A percentile compares a stretch with the other conserved stretches of the same genome.
Conservation (phyloP, 2,888 invertebrate species). For the Epinotia bilunana region DNA sequence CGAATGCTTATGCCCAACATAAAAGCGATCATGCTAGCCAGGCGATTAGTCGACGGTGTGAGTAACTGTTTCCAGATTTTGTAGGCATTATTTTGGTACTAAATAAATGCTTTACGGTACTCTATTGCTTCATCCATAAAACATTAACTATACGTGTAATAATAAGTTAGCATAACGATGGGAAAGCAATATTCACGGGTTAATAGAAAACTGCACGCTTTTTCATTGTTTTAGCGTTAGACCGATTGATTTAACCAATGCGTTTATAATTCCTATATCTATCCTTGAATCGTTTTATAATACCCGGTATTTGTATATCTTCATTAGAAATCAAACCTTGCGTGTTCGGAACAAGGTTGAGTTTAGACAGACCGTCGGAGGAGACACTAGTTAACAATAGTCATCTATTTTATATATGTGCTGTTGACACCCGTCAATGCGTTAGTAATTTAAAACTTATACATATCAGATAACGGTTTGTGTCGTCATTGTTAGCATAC, state of each 20-base stretch:
- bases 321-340: background rate
- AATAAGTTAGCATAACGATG: background rate
- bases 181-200: conserved; percentile 20
- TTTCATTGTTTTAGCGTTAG: conserved; percentile 14
- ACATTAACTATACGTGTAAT: background rate
- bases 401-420: conserved; percentile 50
- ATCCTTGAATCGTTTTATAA: conserved; percentile 11
- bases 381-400: background rate
- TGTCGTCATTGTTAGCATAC: conserved; percentile 49
- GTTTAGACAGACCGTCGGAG: background rate
- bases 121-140: background rate
- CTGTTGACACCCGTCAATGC: conserved; percentile 67
- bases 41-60: background rate
- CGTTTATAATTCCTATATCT: conserved; percentile 10
- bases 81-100: background rate
- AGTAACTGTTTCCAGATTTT: background rate
- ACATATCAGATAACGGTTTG: conserved; percentile 75
- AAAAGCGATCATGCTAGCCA: background rate
- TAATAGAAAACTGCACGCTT: conserved; percentile 17
- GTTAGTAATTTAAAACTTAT: conserved; percentile 69
- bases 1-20: background rate
- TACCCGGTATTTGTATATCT: background rate
- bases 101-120: background rate
- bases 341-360: background rate
- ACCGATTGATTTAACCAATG: conserved; percentile 14